A percentile compares a stretch with the other conserved stretches of the same genome.
phyloP scores from a whole-genome alignment of 2,113 vertebrate species.

The Siniperca knerii region DNA sequence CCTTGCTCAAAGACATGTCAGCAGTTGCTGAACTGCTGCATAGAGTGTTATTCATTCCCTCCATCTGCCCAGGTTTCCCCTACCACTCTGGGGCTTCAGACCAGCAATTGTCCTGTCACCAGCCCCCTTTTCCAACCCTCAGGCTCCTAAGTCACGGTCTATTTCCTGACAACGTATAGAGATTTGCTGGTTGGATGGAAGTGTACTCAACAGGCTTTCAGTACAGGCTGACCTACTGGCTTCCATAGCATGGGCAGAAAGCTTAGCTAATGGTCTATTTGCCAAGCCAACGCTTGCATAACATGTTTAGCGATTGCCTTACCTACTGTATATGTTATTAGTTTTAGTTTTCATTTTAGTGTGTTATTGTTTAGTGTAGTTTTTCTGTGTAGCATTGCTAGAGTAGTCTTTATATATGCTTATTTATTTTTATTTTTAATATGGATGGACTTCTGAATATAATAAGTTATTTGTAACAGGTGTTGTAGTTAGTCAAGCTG shows the following conservation, averaged over 20 bases:
- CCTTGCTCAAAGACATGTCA: conserved; percentile 1
- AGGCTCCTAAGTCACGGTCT: conserved; percentile 41
- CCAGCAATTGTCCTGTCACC: conserved; percentile 39
- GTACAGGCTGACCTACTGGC: conserved; percentile 45
- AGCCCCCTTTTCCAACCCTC: conserved; percentile 23
- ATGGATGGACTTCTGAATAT: no score
- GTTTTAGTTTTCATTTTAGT: not conserved
- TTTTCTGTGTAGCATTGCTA: not conserved
- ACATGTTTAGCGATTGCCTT: not conserved
- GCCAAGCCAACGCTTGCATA: conserved; percentile 31
- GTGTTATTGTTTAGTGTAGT: not conserved
- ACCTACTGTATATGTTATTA: not conserved
- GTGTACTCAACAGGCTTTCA: conserved; percentile 38
- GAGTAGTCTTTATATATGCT: not conserved
- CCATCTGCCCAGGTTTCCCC: conserved; percentile 5
- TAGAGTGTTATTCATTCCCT: not conserved
- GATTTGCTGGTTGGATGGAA: conserved; percentile 57
- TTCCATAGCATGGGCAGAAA: conserved; percentile 39
- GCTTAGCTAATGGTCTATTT: conserved; percentile 48
- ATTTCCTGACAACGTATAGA: conserved; percentile 52
- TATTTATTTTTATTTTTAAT: not conserved
- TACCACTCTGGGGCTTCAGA: conserved; percentile 18
- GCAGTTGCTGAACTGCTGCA: not conserved
- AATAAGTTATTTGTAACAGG: not conserved
- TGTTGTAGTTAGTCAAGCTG: not conserved